These are phyloP conservation scores for Tetrao urogallus DNA, from an alignment of 2,113 vertebrate genomes.

Conservation along the genomic window DNA sequence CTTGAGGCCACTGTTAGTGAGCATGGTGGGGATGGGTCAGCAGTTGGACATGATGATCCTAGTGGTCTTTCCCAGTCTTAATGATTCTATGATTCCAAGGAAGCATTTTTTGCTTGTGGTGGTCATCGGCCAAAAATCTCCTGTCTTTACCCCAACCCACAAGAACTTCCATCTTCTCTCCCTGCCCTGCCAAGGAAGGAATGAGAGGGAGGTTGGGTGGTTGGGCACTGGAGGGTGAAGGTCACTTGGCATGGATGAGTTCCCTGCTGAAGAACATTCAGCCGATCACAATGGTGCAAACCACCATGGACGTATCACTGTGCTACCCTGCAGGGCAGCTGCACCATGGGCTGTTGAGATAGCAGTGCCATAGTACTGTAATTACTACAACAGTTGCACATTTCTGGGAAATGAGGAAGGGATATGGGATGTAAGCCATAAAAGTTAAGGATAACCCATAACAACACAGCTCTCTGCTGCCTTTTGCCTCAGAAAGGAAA, in stretches of 20 bases:
- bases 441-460: background rate
- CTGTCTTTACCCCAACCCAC: background rate
- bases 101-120: background rate
- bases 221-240: no score
- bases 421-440: background rate
- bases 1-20: no score
- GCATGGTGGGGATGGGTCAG: no score
- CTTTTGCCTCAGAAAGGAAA: background rate
- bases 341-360: background rate
- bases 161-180: background rate
- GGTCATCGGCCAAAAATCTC: background rate
- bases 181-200: background rate
- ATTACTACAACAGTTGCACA: background rate
- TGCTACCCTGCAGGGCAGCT: conserved; percentile 31
- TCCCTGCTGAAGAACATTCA: conserved; percentile 39
- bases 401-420: background rate
- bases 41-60: no score
- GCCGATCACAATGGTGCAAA: conserved; percentile 35
- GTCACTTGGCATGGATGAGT: background rate
- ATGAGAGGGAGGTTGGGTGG: background rate
- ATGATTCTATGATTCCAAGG: no score
- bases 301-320: background rate
- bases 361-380: background rate
- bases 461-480: background rate
- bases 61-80: no score